Evolutionary conservation across 92 coral and sea anemone species (phyloP), one percentile per base, ranked within the genome.

Genomic region (Blastomussa wellsi): DNA sequence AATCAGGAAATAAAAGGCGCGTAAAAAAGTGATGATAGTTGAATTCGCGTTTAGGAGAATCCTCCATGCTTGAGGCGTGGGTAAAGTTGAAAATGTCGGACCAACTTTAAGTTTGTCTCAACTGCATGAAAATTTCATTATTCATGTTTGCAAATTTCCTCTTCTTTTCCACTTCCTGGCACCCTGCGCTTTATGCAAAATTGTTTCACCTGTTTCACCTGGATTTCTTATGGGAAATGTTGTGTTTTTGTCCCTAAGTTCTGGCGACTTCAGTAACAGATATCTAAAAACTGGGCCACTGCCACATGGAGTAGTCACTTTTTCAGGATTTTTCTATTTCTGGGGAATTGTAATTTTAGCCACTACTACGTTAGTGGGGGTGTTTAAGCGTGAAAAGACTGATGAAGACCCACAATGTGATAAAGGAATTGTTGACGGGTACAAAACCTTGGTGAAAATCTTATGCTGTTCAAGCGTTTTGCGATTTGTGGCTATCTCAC

Each of bases 201-300:
- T n/a, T 49, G 93, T 96, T 70, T 98, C 98, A 5, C 99, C 94
- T 77, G 93, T 98, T 15, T 96, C 99, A 11, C n/a, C n/a, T n/a
- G 99, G 99, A 31, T 96, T 87, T 81, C 94, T 96, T 78, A 88
- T 94, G 29, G 98, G 99, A 6, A 92, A 96, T 92, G 94, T 93
- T 39, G 95, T 95, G 52, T 96, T 96, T 74, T 87, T 96, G 12
- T 98, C 97, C n/a, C 84, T 96, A 19, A 96, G 92, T 41, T 96
- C 99, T 7, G 88, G 97, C 36, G 97, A 94, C 76, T 91, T 96
- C 53, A 87, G 92, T 44, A 94, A 96, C 91, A 95, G 90, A 47
- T 96, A 94, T 55, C 82, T 96, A 4, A 70, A 95, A 79, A 86
- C 98, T 42, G 59, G 72, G 29, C 90, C 99, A 5, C 76, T 77